Evolutionary conservation across 2,888 invertebrate species (phyloP).

Genomic region (Lasius fuliginosus): DNA sequence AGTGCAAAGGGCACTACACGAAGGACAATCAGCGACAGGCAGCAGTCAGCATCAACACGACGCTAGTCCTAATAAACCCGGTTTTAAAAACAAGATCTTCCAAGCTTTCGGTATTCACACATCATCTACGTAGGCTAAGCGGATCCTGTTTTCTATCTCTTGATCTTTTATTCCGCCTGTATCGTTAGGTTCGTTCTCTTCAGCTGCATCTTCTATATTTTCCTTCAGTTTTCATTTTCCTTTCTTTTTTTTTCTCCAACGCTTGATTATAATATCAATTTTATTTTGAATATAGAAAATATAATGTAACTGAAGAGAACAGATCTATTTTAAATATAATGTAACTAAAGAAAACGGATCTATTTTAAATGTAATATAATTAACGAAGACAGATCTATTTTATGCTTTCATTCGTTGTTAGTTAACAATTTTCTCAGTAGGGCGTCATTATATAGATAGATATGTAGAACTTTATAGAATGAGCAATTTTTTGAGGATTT

Average conservation of each 20-base stretch:
- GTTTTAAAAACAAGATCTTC: conserved; percentile 95
- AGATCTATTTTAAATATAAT: conserved; percentile 9
- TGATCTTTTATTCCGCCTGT: conserved; percentile 62
- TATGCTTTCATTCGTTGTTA: not conserved
- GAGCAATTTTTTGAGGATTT: not conserved
- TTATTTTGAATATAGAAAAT: conserved; percentile 43
- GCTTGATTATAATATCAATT: conserved; percentile 54
- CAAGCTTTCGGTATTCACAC: conserved; percentile 93
- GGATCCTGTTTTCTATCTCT: conserved; percentile 61
- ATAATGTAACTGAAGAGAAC: conserved; percentile 34
- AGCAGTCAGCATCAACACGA: conserved; percentile 78
- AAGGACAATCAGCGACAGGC: conserved; percentile 87
- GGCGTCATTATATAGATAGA: conserved; percentile 25
- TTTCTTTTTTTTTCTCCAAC: not conserved
- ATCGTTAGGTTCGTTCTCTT: conserved; percentile 39
- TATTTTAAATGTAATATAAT: too few relatives aligned
- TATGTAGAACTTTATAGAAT: not conserved
- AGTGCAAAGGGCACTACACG: conserved; percentile 90
- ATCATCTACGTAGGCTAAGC: conserved; percentile 86
- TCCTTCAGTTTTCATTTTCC: not conserved
- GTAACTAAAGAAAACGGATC: not conserved
- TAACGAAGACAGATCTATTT: not conserved
- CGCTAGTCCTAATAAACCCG: conserved; percentile 89
- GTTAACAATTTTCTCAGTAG: not conserved
- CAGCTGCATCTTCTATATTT: conserved; percentile 17